A percentile compares a stretch with the other conserved stretches of the same genome.
Conservation (phyloP, 2,113 vertebrate genomes). For the Pipa parva region DNA sequence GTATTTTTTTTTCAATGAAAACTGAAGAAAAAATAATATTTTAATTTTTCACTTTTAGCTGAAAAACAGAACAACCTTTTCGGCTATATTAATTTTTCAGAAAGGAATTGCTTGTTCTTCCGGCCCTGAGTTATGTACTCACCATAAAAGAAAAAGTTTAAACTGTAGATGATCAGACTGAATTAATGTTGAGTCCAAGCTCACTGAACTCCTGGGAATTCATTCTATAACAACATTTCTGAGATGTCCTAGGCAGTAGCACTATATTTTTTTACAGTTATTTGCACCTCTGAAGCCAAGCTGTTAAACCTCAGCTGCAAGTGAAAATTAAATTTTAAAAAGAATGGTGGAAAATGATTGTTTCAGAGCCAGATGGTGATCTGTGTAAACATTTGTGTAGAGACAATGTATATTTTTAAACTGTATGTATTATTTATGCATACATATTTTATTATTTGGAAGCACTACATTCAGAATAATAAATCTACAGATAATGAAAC, state of each 20-base stretch:
- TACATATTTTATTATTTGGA: too few relatives aligned
- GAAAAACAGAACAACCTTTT: not conserved
- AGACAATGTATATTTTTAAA: not conserved
- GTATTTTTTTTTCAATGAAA: too few relatives aligned
- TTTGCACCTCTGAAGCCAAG: slow-evolving; percentile 36
- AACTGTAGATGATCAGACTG: slow-evolving; percentile 32
- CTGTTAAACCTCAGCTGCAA: slow-evolving; percentile 28
- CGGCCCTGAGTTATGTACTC: slow-evolving; percentile 19
- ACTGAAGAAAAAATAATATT: not conserved
- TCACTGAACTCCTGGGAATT: slow-evolving; percentile 28
- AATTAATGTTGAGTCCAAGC: slow-evolving; percentile 36
- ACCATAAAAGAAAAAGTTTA: slow-evolving; percentile 26
- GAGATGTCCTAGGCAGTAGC: slow-evolving; percentile 30
- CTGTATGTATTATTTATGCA: too few relatives aligned
- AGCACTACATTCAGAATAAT: too few relatives aligned
- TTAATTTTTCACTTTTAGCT: not conserved
- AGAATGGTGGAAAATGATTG: slow-evolving; percentile 12
- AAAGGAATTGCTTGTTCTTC: slow-evolving; percentile 1
- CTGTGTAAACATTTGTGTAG: not conserved
- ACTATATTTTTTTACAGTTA: slow-evolving; percentile 37
- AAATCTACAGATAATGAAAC: too few relatives aligned
- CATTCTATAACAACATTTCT: slow-evolving; percentile 37
- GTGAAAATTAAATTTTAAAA: slow-evolving; percentile 37
- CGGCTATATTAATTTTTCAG: not conserved
- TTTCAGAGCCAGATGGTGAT: not conserved